Base-by-base conservation (phyloP, 2,113 vertebrate genomes). In the Capreolus pygargus region DNA sequence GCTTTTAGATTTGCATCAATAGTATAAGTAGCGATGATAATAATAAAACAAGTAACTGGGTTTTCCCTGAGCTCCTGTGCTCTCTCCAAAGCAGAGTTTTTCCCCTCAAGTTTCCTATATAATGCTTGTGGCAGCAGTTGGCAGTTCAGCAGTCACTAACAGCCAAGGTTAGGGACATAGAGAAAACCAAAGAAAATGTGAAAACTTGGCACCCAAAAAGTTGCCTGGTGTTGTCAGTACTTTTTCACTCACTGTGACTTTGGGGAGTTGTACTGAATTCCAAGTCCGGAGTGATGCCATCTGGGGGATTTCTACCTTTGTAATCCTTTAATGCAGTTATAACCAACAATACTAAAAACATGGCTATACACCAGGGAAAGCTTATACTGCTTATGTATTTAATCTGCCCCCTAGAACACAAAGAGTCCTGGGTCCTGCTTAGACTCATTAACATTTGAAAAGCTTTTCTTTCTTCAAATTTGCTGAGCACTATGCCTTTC, bases 401-500 rank as follows among this genome's bases (percentile, higher is more conserved):
- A 96, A 94, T 97, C 76, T 94, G 82, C 9, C 64, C 58, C 12
- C 2, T 4, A 78, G 27, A 91, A 60, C 88, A 6, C 54, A 60
- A 33, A 93, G 76, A 25, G 76, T 97, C 86, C 94, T 85, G 15
- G 67, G 83, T 95, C 78, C 78, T 45, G 57, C 52, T 94, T 86
- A 89, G n/a, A 83, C 92, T 96, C 88, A 97, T 97, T 97, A 95
- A 89, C 97, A 97, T 98, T 52, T 98, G 94, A 97, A 97, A 98
- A 95, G 96, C 70, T 95, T 96, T 93, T 57, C 86, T 96, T 96
- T 96, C 95, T 93, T 96, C 82, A 94, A 60, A 96, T 95, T 86
- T 64, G 82, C 89, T 95, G 88, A 95, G 94, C 93, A 93, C 91
- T 81, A 43, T 6, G 76, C 30, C 39, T 21, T 91, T 94, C 43